These are phyloP conservation scores for Syngnathus rostellatus DNA, from an alignment of 2,797 vertebrate species.

Conservation along the genomic window DNA sequence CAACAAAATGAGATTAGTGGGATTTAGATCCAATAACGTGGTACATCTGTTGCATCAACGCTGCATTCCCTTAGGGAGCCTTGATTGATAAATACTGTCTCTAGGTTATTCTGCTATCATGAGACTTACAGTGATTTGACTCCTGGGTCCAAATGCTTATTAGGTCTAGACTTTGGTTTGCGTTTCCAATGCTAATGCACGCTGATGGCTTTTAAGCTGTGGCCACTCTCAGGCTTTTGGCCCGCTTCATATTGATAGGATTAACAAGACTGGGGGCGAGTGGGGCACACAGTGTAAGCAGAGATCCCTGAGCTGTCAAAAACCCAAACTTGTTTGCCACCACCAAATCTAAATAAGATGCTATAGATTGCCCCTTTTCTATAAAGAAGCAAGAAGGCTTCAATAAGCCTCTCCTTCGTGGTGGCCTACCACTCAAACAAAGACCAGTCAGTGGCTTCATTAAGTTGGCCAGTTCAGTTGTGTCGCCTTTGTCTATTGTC, in stretches of 20 bases:
- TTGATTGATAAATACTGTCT: constrained; percentile 18
- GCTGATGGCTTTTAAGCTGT: constrained; percentile 64
- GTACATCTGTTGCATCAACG: constrained; percentile 10
- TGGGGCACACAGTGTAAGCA: constrained; percentile 54
- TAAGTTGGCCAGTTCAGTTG: constrained; percentile 46
- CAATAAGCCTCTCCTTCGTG: constrained; percentile 28
- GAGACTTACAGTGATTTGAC: constrained; percentile 54
- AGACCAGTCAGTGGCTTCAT: constrained; percentile 43
- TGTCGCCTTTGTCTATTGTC: constrained; percentile 55
- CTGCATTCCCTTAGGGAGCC: constrained; percentile 12
- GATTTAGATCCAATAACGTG: constrained; percentile 12
- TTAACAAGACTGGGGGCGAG: constrained; percentile 60
- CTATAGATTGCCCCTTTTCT: constrained; percentile 48
- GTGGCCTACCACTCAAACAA: constrained; percentile 40
- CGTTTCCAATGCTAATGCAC: constrained; percentile 63
- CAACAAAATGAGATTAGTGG: constrained; percentile 13
- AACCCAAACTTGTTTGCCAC: constrained; percentile 57
- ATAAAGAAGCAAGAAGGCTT: constrained; percentile 32
- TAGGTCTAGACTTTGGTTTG: constrained; percentile 67
- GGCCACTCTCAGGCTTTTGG: constrained; percentile 57
- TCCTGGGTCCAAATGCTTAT: constrained; percentile 51
- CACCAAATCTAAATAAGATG: constrained; percentile 46
- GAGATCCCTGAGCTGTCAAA: constrained; percentile 56
- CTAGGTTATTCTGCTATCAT: constrained; percentile 32
- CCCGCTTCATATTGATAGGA: constrained; percentile 73